A percentile compares a stretch with the other conserved stretches of the same genome.
Conservation (phyloP, 1,140 invertebrate species). For the Sycophila sp. region DNA sequence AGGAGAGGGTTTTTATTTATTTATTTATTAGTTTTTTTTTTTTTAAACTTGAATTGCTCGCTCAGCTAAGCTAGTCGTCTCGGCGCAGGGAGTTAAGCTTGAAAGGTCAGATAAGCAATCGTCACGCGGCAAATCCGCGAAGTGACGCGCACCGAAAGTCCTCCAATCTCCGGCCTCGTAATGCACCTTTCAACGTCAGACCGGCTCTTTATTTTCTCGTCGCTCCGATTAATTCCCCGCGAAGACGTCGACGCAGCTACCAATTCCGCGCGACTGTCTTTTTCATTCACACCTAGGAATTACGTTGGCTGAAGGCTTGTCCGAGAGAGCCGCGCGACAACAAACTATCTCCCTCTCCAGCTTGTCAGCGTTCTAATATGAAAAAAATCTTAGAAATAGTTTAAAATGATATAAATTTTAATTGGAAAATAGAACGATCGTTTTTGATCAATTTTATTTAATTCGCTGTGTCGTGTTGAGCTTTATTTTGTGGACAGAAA, state of each 20-base stretch:
- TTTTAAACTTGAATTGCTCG: too few species aligned
- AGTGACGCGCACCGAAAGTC: constrained; percentile 20
- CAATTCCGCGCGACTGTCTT: constrained; percentile 24
- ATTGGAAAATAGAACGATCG: too few species aligned
- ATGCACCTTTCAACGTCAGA: constrained; percentile 38
- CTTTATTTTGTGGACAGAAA: too few species aligned
- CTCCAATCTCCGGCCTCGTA: constrained; percentile 34
- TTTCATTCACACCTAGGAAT: constrained; percentile 31
- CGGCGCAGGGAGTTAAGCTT: too few species aligned
- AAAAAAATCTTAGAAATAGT: too few species aligned
- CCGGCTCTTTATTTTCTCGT: constrained; percentile 30
- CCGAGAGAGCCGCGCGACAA: neutral
- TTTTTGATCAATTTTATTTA: too few species aligned
- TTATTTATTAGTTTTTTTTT: too few species aligned
- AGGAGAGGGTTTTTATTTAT: too few species aligned
- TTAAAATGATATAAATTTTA: too few species aligned
- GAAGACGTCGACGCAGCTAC: constrained; percentile 21
- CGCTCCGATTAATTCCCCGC: constrained; percentile 32
- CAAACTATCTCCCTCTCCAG: neutral
- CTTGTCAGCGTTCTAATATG: too few species aligned
- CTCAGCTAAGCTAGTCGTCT: too few species aligned
- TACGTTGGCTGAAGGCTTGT: constrained; percentile 4
- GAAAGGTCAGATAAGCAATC: constrained; percentile 15
- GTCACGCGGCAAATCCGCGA: neutral
- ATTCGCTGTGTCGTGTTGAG: too few species aligned